Conservation (phyloP, 2,888 invertebrate genomes). For the Aporophyla lueneburgensis region DNA sequence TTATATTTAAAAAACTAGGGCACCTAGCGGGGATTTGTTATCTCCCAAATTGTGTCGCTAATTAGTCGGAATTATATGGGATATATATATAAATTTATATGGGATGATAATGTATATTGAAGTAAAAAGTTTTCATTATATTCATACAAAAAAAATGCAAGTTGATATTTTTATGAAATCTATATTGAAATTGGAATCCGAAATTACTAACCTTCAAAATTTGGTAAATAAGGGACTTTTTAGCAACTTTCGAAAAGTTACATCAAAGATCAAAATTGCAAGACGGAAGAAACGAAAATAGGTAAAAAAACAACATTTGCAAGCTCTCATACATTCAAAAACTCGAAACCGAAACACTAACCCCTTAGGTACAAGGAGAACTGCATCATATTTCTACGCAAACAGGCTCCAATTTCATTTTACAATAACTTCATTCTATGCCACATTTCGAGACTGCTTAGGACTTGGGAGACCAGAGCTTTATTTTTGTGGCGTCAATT, state of each 20-base stretch:
- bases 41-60: no score
- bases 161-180: no score
- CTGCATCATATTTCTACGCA: constrained; percentile 67
- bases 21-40: no score
- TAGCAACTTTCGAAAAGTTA: constrained; percentile 14
- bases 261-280: constrained; percentile 3
- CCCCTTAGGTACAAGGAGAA: constrained; percentile 71
- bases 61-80: no score
- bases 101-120: no score
- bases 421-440: constrained; percentile 23
- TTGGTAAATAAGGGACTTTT: not conserved
- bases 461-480: not conserved
- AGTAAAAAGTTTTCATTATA: no score
- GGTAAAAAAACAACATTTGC: constrained; percentile 28
- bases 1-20: no score
- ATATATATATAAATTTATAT: no score
- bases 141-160: no score
- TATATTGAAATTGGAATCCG: no score
- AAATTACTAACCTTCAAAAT: not conserved
- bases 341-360: constrained; percentile 61
- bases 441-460: not conserved
- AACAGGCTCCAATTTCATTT: constrained; percentile 55
- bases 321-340: constrained; percentile 6
- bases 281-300: not conserved
- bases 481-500: constrained; percentile 13